phyloP scores from a whole-genome alignment of 2,113 vertebrate species.

The Lycaon pictus region DNA sequence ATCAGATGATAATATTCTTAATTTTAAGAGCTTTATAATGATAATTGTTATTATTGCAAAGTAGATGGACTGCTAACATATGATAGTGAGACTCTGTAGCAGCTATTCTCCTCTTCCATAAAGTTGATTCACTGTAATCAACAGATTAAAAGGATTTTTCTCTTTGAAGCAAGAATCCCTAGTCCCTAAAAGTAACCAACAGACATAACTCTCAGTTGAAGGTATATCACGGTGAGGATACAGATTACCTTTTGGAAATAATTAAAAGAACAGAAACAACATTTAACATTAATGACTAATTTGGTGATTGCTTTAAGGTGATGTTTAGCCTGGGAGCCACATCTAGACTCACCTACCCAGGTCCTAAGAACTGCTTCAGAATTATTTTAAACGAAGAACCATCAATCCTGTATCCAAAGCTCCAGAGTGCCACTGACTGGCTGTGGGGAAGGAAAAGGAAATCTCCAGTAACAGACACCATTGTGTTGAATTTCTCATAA shows the following conservation, averaged over 20 bases:
- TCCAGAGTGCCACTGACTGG: neutral
- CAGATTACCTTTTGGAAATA: constrained; percentile 27
- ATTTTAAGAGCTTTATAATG: neutral
- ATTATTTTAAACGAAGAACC: neutral
- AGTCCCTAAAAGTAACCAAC: neutral
- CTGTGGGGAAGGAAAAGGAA: neutral
- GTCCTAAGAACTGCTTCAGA: constrained; percentile 3
- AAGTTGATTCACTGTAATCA: neutral
- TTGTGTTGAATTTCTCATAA: constrained; percentile 68
- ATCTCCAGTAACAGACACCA: neutral
- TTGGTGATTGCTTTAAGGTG: constrained; percentile 14
- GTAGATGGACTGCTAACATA: neutral
- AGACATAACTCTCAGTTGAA: neutral
- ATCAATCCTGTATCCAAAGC: neutral
- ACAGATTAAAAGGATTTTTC: neutral
- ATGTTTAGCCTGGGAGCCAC: neutral
- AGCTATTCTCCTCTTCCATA: neutral
- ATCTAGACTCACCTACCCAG: neutral
- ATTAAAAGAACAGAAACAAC: constrained; percentile 16
- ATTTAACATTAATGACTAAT: constrained; percentile 30
- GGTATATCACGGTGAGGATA: neutral
- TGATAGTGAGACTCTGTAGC: neutral
- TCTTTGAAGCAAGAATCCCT: constrained; percentile 1
- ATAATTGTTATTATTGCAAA: neutral
- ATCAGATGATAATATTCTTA: neutral